A percentile compares a stretch with the other conserved stretches of the same genome.
Conservation (phyloP, 2,113 vertebrate genomes). For the Neogobius melanostomus region DNA sequence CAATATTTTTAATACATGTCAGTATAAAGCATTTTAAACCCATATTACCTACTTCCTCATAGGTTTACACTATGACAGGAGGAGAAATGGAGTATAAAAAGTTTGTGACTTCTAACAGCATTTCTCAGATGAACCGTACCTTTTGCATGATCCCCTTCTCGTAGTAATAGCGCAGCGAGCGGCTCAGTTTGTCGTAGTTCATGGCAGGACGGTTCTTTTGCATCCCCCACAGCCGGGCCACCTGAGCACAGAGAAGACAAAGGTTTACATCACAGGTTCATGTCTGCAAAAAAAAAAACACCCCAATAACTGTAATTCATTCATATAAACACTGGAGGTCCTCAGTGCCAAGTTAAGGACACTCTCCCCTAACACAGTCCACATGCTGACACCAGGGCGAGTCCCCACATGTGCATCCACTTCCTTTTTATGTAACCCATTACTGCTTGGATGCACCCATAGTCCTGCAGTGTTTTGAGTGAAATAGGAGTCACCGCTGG, state of each 20-base stretch:
- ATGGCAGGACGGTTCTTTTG: conserved; percentile 99
- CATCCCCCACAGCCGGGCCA: conserved; percentile 97
- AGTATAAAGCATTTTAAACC: neutral
- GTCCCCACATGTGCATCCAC: conserved; percentile 66
- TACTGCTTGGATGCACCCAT: conserved; percentile 70
- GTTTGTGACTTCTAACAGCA: too few relatives aligned
- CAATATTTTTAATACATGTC: too few relatives aligned
- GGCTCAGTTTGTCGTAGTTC: conserved; percentile 98
- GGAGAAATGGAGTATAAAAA: too few relatives aligned
- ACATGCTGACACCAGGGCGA: conserved; percentile 51
- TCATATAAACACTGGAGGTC: conserved; percentile 46
- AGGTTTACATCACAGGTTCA: conserved; percentile 21
- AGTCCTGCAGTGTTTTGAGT: conserved; percentile 61
- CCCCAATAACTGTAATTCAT: conserved; percentile 14
- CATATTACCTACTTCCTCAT: too few relatives aligned
- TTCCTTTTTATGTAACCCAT: conserved; percentile 74
- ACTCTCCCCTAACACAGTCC: conserved; percentile 9
- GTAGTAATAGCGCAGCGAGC: conserved; percentile 95
- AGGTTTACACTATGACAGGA: too few relatives aligned
- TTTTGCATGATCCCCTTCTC: conserved; percentile 99
- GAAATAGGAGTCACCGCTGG: conserved; percentile 53
- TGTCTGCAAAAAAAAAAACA: conserved; percentile 1
- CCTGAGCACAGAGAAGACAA: conserved; percentile 71
- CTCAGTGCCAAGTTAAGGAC: conserved; percentile 20
- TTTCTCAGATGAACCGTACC: conserved; percentile 65